Evolutionary conservation across 2,888 invertebrate genomes (phyloP), one percentile per base, ranked within the genome.

Genomic region (Pseudococcus jackbeardsleyi): DNA sequence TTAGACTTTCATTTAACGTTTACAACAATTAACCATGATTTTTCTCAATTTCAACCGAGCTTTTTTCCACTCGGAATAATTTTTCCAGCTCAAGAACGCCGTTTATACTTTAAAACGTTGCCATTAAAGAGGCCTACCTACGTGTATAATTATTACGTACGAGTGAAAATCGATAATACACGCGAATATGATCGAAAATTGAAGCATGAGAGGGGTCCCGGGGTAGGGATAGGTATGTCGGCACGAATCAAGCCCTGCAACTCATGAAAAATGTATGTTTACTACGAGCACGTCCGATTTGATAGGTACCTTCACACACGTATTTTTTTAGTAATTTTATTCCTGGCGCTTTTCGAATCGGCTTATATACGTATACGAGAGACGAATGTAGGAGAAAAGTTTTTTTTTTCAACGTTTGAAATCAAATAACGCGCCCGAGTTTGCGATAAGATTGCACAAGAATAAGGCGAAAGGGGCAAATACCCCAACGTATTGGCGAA

Each of bases 401-500:
- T 33, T 33, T 33, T 33, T 33, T 46, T 79, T 79, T 19, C 22
- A 84, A n/a, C 54, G 48, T 84, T 84, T 50, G 48, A 84, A 84
- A 84, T 85, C 59, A 54, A 59, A 50, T 85, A 59, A 85, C 22
- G 39, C 48, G 39, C 48, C 48, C 48, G 39, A 59, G 59, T 85
- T 85, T 54, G 54, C 84, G 50, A 72, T 84, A 22, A 50, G 84
- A 54, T 84, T 84, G 84, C 39, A 85, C 22, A 11, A 54, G 26
- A 42, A 72, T 26, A 72, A 39, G 39, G 72, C 46, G 79, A 79
- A 79, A 39, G 79, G 79, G 79, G 42, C n/a, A 85, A 85, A 59
- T 59, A 54, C 22, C 54, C 22, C 54, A 46, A 59, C 54, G 85
- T 59, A 85, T 48, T 33, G 33, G 22, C 84, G 48, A 84, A 84